Conservation (phyloP, 2,888 invertebrate species). For the Drosophila rellima region DNA sequence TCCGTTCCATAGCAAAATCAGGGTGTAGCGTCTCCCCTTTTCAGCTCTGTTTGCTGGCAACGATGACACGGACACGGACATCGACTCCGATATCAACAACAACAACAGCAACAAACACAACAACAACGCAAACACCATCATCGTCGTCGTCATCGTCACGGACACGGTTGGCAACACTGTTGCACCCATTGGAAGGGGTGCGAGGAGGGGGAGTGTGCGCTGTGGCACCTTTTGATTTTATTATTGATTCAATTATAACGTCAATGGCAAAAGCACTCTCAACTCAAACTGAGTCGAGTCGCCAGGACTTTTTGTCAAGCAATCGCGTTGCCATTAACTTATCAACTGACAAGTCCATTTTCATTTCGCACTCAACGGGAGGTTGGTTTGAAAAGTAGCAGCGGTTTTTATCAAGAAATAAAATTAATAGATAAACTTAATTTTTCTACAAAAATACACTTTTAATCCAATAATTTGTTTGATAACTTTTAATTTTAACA, state of each 20-base stretch:
- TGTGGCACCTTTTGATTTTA: slow-evolving; percentile 63
- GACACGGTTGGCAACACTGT: slow-evolving; percentile 32
- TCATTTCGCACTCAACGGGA: background rate
- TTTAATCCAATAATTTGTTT: too few species aligned
- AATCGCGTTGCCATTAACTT: slow-evolving; percentile 39
- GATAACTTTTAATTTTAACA: too few species aligned
- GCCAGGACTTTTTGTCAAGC: slow-evolving; percentile 46
- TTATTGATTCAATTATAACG: slow-evolving; percentile 77
- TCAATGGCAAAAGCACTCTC: slow-evolving; percentile 54
- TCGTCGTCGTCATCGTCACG: slow-evolving; percentile 25
- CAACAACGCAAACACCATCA: slow-evolving; percentile 30
- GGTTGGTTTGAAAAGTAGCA: slow-evolving; percentile 2
- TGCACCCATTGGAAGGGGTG: slow-evolving; percentile 30
- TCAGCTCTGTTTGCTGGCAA: slow-evolving; percentile 24
- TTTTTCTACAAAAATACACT: background rate
- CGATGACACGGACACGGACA: slow-evolving; percentile 34
- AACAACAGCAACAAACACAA: background rate
- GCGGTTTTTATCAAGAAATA: background rate
- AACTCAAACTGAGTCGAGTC: slow-evolving; percentile 9
- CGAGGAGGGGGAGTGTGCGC: background rate
- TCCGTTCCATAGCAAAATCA: background rate
- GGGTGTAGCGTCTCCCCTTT: slow-evolving; percentile 25
- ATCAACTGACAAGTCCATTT: slow-evolving; percentile 31
- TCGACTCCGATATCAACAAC: slow-evolving; percentile 15
- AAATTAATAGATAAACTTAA: background rate